A percentile compares a stretch with the other conserved stretches of the same genome.
phyloP scores from a whole-genome alignment of 2,797 vertebrate species.

The Pseudocheirus occidentalis region DNA sequence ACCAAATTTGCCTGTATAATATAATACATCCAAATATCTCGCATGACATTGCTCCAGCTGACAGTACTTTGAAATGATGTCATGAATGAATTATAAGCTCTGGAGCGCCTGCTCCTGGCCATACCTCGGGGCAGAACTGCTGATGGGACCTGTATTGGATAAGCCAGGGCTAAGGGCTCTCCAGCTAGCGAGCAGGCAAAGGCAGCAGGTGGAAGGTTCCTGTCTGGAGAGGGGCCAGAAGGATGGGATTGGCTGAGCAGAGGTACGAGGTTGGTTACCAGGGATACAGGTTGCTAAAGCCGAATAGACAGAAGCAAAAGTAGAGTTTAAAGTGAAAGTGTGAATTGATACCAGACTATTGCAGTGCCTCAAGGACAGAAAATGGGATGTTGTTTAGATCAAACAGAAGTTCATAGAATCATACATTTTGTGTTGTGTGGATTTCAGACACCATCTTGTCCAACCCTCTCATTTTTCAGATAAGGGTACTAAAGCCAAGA shows the following conservation, averaged over 20 bases:
- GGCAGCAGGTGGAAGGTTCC: background rate
- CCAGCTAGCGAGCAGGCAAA: background rate
- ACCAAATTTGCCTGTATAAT: background rate
- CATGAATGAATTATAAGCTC: background rate
- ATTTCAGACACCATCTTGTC: background rate
- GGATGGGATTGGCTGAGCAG: background rate
- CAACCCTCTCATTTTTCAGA: background rate
- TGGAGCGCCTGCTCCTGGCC: background rate
- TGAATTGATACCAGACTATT: background rate
- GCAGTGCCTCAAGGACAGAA: background rate
- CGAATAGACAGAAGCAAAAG: background rate
- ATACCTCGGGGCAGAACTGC: background rate
- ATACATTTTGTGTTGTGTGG: background rate
- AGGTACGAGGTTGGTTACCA: background rate
- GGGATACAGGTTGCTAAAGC: background rate
- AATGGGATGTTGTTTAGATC: background rate
- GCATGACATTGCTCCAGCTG: background rate
- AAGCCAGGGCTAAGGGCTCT: background rate
- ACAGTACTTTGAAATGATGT: background rate
- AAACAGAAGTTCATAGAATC: background rate
- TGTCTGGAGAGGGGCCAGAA: background rate
- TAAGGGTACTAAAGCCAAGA: background rate
- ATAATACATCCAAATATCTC: background rate
- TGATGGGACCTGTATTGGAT: background rate
- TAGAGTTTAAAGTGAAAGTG: background rate